Evolutionary conservation across 37 sponge, comb jelly and placozoan genomes (phyloP), one percentile per base, ranked within the genome.

Genomic region (Hexactinellida sp.): DNA sequence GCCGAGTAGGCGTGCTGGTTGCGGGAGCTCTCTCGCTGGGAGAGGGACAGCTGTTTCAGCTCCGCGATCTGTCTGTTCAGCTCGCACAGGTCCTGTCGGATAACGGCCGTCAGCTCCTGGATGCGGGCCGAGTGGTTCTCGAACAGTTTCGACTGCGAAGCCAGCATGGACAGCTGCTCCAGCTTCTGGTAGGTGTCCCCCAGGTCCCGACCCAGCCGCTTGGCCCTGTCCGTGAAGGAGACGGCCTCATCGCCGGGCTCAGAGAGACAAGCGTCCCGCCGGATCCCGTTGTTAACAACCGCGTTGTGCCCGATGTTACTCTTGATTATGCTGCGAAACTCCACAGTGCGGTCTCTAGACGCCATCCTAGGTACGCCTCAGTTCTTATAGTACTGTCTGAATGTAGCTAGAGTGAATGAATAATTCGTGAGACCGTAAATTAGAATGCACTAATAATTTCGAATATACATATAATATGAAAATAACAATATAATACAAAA

Each of bases 81-180:
- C 1, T 19, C 39, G 25, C 38, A 83, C 84, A 83, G 21, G 38
- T n/a, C 89, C 84, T 92, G 91, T 84, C 95, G 95, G 76, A 98
- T 92, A 9, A 92, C 90, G 39, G 88, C 90, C 1, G 99, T 98
- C 55, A 98, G 91, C 84, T 98, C 93, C 83, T 98, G 97, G 38
- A 98, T 98, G 36, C 95, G 91, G 0, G 87, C 25, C n/a, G 94
- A 87, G 23, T 88, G 93, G 84, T 98, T 96, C 32, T 98, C 94
- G 85, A 98, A 98, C 51, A 95, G 34, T 63, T 63, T 63, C 1
- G 76, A 63, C 76, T 63, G 76, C 3, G 76, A 63, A 25, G 76
- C 76, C 3, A 63, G 76, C 76, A 63, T 63, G 5, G 76, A 63
- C 34, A 63, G 76, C 34, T 63, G 76, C 76, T 63, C 76, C 34